A percentile compares a stretch with the other conserved stretches of the same genome.
These are phyloP conservation scores for Xanthia togata DNA, from an alignment of 2,888 invertebrate species.

Conservation along the genomic window DNA sequence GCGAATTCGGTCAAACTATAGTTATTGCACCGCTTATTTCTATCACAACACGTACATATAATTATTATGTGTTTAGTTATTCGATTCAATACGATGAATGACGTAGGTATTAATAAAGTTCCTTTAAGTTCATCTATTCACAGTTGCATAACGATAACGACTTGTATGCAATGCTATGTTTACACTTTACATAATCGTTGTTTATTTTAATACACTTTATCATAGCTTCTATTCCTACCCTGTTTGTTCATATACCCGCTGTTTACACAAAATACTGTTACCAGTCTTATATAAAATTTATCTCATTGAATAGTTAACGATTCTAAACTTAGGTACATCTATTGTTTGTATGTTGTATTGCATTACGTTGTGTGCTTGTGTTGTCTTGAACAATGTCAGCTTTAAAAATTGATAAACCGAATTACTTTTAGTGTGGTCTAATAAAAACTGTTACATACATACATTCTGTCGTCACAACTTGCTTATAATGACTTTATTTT, in stretches of 20 bases:
- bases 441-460: slow-evolving; percentile 46
- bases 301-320: slow-evolving; percentile 57
- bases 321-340: slow-evolving; percentile 47
- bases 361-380: slow-evolving; percentile 62
- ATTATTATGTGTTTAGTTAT: slow-evolving; percentile 31
- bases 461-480: slow-evolving; percentile 62
- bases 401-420: slow-evolving; percentile 55
- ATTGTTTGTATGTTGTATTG: slow-evolving; percentile 63
- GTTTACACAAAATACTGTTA: slow-evolving; percentile 59
- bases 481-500: slow-evolving; percentile 57
- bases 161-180: slow-evolving; percentile 42
- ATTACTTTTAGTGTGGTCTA: slow-evolving; percentile 50
- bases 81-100: slow-evolving; percentile 22
- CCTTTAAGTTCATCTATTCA: slow-evolving; percentile 48
- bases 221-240: slow-evolving; percentile 50
- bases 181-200: slow-evolving; percentile 36
- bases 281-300: slow-evolving; percentile 58
- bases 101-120: slow-evolving; percentile 48
- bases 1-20: background rate
- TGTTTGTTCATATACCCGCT: slow-evolving; percentile 53
- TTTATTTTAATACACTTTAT: slow-evolving; percentile 56
- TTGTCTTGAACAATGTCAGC: slow-evolving; percentile 57
- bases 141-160: slow-evolving; percentile 46
- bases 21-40: slow-evolving; percentile 19
- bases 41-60: slow-evolving; percentile 14